Percentiles rank a stretch among this genome's conserved stretches.
These are phyloP conservation scores for Heliornis fulica DNA, from an alignment of 2,113 vertebrate species.

Conservation along the genomic window DNA sequence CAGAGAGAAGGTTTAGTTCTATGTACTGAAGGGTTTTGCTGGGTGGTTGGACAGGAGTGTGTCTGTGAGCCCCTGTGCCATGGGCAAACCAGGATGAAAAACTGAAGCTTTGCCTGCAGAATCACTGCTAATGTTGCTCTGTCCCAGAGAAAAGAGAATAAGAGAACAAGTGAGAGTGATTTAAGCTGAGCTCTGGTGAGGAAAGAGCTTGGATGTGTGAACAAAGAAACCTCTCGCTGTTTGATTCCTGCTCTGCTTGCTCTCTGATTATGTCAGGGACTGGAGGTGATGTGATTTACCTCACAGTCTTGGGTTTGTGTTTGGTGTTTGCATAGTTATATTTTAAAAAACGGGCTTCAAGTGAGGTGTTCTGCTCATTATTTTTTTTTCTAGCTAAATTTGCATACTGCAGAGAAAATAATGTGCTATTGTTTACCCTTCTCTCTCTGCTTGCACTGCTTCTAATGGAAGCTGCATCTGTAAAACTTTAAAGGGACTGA, in stretches of 20 bases:
- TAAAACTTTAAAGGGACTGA: background rate
- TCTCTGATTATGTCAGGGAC: background rate
- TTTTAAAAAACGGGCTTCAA: background rate
- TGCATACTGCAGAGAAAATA: background rate
- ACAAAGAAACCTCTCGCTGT: slow-evolving; percentile 40
- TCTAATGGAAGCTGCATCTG: background rate
- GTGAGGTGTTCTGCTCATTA: background rate
- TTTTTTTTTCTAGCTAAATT: background rate
- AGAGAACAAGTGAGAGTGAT: background rate
- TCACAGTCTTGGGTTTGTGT: background rate
- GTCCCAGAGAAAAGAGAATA: background rate
- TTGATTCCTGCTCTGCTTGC: slow-evolving; percentile 25
- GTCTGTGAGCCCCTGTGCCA: background rate
- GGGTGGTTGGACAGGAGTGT: background rate
- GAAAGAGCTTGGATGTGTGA: background rate
- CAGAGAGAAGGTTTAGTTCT: background rate
- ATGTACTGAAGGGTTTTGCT: background rate
- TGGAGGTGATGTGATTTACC: background rate
- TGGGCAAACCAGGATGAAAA: background rate
- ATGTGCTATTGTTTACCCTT: background rate
- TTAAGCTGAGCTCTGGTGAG: background rate
- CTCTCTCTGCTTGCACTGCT: background rate
- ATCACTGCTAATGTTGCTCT: background rate
- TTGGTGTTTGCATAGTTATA: background rate
- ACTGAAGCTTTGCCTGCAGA: background rate